These are phyloP conservation scores for Nephrocerus scutellatus DNA, from an alignment of 2,888 invertebrate species.

Conservation along the genomic window DNA sequence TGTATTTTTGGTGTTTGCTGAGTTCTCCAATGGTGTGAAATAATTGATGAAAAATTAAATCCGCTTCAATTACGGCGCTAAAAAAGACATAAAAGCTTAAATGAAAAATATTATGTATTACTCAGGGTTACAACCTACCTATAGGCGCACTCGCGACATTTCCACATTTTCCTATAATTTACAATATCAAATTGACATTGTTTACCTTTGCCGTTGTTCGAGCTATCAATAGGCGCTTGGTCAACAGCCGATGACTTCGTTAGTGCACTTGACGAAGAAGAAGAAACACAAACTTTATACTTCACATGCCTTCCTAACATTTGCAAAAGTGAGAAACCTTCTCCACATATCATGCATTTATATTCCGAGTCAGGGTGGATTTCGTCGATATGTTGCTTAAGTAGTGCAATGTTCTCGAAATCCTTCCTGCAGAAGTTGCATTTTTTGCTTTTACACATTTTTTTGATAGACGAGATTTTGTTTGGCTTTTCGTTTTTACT, in stretches of 20 bases:
- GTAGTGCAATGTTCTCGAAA: constrained; percentile 49
- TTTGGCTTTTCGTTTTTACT: too few relatives aligned
- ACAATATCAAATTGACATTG: too few relatives aligned
- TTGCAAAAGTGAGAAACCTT: constrained; percentile 62
- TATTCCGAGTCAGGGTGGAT: constrained; percentile 58
- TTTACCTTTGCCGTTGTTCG: too few relatives aligned
- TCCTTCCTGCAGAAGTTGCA: constrained; percentile 20
- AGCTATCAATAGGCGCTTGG: too few relatives aligned
- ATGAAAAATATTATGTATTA: constrained; percentile 1
- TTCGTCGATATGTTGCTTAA: constrained; percentile 57
- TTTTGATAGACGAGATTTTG: too few relatives aligned
- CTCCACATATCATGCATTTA: constrained; percentile 67
- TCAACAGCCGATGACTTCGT: too few relatives aligned
- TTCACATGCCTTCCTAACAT: constrained; percentile 68
- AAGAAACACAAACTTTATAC: constrained; percentile 51
- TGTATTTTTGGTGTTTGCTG: constrained; percentile 35
- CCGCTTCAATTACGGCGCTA: constrained; percentile 57
- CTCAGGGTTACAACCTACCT: constrained; percentile 25
- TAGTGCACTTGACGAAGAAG: constrained; percentile 25
- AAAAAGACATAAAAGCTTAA: constrained; percentile 3
- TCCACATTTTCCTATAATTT: constrained; percentile 23
- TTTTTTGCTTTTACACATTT: too few relatives aligned
- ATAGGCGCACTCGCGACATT: constrained; percentile 35
- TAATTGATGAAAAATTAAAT: constrained; percentile 65
- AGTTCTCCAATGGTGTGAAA: constrained; percentile 51